Evolutionary conservation across 2,888 invertebrate species (phyloP).

Genomic region (Meta bourneti): DNA sequence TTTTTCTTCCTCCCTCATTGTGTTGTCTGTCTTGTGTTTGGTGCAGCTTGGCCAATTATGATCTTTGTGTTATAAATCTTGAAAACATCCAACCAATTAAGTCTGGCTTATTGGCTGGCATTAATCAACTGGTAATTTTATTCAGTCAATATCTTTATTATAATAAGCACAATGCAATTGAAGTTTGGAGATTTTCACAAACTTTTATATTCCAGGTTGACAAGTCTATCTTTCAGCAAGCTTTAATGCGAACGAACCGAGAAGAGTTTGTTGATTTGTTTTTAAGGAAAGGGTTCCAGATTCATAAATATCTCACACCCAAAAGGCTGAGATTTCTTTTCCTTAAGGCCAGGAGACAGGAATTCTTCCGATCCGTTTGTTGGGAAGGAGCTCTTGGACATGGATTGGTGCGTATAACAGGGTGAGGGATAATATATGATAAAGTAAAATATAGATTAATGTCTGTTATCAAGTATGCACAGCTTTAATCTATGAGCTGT

Average conservation of each 20-base stretch:
- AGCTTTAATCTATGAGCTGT: too few species aligned
- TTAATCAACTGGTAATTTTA: too few species aligned
- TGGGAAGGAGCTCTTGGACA: slow-evolving; percentile 80
- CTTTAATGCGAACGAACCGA: slow-evolving; percentile 79
- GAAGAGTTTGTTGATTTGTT: slow-evolving; percentile 81
- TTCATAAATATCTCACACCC: slow-evolving; percentile 80
- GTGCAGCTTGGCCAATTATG: too few species aligned
- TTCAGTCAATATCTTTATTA: too few species aligned
- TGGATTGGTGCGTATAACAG: slow-evolving; percentile 75
- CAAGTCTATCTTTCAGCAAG: slow-evolving; percentile 78
- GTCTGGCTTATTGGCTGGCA: too few species aligned
- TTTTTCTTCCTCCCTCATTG: too few species aligned
- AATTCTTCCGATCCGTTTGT: slow-evolving; percentile 80
- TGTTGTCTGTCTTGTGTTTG: too few species aligned
- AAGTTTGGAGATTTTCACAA: too few species aligned
- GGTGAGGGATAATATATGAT: slow-evolving; percentile 57
- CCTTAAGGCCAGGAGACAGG: slow-evolving; percentile 79
- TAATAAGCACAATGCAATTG: too few species aligned
- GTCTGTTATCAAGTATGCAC: too few species aligned
- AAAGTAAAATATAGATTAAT: not conserved
- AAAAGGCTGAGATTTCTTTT: slow-evolving; percentile 77
- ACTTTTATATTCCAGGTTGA: slow-evolving; percentile 74
- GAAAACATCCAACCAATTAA: too few species aligned
- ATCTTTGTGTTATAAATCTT: too few species aligned
- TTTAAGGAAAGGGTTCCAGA: slow-evolving; percentile 80